Conservation (phyloP, 2,888 invertebrate species). For the Eumacrocentrus americanus region DNA sequence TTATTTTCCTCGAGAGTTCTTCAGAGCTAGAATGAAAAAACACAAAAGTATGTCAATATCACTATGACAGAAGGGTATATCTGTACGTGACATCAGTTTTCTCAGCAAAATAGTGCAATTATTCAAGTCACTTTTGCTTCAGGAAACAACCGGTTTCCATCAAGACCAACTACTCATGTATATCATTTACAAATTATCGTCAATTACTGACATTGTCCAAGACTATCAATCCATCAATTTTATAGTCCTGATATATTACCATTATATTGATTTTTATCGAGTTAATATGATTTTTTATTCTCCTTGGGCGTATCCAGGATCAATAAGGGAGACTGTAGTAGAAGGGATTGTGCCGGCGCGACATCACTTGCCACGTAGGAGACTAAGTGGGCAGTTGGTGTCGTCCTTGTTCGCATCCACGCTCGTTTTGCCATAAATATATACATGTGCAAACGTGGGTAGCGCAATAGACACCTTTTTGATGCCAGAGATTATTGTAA, state of each 20-base stretch:
- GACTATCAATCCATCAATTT: not conserved
- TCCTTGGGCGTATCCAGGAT: conserved; percentile 32
- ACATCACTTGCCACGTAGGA: conserved; percentile 22
- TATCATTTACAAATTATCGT: conserved; percentile 10
- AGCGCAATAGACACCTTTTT: conserved; percentile 35
- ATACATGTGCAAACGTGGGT: conserved; percentile 35
- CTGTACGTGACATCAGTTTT: not conserved
- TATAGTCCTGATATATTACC: not conserved
- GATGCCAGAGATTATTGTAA: conserved; percentile 42
- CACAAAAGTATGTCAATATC: conserved; percentile 16
- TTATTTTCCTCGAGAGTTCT: conserved; percentile 11
- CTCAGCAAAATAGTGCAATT: not conserved
- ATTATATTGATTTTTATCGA: not conserved
- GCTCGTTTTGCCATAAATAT: conserved; percentile 40
- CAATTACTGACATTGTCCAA: conserved; percentile 1
- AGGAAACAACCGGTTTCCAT: not conserved
- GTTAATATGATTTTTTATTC: conserved; percentile 14
- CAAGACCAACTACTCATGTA: not conserved
- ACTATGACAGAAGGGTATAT: conserved; percentile 5
- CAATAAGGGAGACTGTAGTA: conserved; percentile 33
- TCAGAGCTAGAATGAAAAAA: not conserved
- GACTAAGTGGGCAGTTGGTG: conserved; percentile 16
- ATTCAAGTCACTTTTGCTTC: not conserved
- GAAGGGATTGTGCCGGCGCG: conserved; percentile 25
- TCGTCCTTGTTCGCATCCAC: conserved; percentile 36